Evolutionary conservation across 1,140 invertebrate species (phyloP).

Genomic region (Drosophila orosa): DNA sequence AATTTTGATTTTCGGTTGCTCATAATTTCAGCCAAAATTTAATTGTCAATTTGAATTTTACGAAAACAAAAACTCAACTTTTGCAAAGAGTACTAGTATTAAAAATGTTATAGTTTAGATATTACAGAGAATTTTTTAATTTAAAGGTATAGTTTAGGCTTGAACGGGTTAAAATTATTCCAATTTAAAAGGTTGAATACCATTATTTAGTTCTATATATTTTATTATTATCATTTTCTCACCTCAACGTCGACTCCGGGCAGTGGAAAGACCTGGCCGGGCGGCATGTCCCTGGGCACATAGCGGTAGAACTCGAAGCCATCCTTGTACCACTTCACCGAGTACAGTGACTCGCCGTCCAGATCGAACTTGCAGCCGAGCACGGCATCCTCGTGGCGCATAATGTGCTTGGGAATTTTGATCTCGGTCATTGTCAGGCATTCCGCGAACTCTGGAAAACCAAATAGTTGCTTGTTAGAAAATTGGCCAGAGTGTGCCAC

Average conservation of each 20-base stretch:
- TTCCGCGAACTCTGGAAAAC: constrained; percentile 74
- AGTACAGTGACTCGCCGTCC: constrained; percentile 92
- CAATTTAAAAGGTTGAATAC: no score
- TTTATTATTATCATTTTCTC: constrained; percentile 85
- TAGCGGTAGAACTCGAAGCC: constrained; percentile 94
- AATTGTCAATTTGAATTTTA: constrained; percentile 9
- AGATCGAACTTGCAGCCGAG: constrained; percentile 92
- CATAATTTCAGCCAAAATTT: constrained; percentile 39
- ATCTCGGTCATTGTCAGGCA: constrained; percentile 87
- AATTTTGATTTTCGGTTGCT: constrained; percentile 62
- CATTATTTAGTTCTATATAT: no score
- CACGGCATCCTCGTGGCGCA: constrained; percentile 88
- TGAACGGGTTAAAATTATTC: no score
- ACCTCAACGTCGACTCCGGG: constrained; percentile 93
- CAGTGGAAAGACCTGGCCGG: constrained; percentile 89
- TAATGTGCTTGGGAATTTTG: constrained; percentile 88
- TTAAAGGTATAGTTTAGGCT: no score
- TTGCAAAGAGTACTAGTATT: not conserved
- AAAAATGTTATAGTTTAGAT: not conserved
- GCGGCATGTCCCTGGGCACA: constrained; percentile 89
- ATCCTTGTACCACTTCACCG: constrained; percentile 95
- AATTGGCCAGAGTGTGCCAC: constrained; percentile 21
- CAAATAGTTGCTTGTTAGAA: constrained; percentile 33
- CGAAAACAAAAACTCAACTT: not conserved
- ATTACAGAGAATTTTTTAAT: no score